Conservation (phyloP, 2,113 vertebrate species). For the Naja naja region DNA sequence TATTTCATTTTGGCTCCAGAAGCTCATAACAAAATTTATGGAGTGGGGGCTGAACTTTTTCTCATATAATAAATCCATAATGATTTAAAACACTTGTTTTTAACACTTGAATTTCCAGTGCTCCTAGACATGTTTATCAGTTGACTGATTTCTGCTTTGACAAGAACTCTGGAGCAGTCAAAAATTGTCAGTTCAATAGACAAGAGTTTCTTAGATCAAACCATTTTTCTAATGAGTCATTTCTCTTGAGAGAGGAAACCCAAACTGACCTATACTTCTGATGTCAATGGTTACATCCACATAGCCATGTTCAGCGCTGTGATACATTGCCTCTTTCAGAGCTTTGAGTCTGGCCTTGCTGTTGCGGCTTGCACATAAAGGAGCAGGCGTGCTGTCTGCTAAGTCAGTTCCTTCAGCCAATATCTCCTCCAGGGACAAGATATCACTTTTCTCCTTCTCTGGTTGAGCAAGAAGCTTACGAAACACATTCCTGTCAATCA, state of each 20-base stretch:
- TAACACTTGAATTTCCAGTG: background rate
- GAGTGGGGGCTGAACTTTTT: background rate
- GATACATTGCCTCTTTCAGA: conserved; percentile 96
- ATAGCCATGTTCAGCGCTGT: conserved; percentile 92
- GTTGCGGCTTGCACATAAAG: conserved; percentile 82
- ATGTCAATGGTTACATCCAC: conserved; percentile 96
- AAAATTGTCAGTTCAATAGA: accelerated
- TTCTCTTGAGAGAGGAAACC: accelerated
- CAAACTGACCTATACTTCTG: conserved; percentile 86
- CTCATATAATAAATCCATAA: background rate
- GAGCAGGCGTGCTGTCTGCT: conserved; percentile 78
- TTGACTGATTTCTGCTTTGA: background rate
- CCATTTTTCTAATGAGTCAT: accelerated
- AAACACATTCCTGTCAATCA: conserved; percentile 88
- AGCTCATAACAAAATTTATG: background rate
- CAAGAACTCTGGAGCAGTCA: background rate
- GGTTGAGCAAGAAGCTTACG: conserved; percentile 92
- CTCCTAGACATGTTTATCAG: background rate
- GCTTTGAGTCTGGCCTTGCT: conserved; percentile 95
- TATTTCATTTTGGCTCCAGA: background rate
- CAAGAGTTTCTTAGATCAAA: accelerated
- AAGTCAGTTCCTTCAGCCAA: conserved; percentile 90
- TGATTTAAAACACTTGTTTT: background rate
- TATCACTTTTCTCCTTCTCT: conserved; percentile 91
- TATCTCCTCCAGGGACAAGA: conserved; percentile 96